phyloP scores from a whole-genome alignment of 1,140 invertebrate genomes.

The Drosophila prosaltans region DNA sequence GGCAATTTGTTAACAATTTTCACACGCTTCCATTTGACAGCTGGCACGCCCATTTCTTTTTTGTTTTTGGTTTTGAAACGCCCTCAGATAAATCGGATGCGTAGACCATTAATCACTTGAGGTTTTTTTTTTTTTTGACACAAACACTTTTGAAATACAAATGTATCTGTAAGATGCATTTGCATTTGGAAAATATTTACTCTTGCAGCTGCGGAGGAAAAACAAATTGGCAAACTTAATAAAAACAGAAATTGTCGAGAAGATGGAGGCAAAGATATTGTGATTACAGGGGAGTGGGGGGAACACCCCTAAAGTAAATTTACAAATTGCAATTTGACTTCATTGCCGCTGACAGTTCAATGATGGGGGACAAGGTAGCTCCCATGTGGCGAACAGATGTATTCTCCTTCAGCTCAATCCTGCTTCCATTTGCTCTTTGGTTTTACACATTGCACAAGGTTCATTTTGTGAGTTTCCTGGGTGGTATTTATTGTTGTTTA shows the following conservation, averaged over 20 bases:
- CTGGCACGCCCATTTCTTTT: constrained; percentile 29
- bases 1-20: constrained; percentile 80
- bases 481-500: constrained; percentile 58
- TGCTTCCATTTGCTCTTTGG: constrained; percentile 9
- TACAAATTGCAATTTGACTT: constrained; percentile 39
- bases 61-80: not conserved
- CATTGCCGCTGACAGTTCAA: constrained; percentile 55
- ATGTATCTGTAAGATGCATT: constrained; percentile 44
- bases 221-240: constrained; percentile 39
- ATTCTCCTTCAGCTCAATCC: constrained; percentile 13
- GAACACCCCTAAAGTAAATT: constrained; percentile 7
- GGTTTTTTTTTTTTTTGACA: constrained; percentile 52
- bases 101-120: constrained; percentile 63
- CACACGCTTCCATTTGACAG: constrained; percentile 72
- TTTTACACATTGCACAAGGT: not conserved
- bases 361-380: constrained; percentile 56
- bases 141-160: constrained; percentile 42
- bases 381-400: constrained; percentile 65
- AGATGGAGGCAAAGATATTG: not conserved
- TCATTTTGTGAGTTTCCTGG: constrained; percentile 30
- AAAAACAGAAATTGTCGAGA: constrained; percentile 18
- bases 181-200: constrained; percentile 28
- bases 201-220: constrained; percentile 15
- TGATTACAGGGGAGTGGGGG: not conserved
- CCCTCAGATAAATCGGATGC: constrained; percentile 68